Conservation (phyloP, 2,888 invertebrate genomes). For the Sinodicranocentrus sp. region DNA sequence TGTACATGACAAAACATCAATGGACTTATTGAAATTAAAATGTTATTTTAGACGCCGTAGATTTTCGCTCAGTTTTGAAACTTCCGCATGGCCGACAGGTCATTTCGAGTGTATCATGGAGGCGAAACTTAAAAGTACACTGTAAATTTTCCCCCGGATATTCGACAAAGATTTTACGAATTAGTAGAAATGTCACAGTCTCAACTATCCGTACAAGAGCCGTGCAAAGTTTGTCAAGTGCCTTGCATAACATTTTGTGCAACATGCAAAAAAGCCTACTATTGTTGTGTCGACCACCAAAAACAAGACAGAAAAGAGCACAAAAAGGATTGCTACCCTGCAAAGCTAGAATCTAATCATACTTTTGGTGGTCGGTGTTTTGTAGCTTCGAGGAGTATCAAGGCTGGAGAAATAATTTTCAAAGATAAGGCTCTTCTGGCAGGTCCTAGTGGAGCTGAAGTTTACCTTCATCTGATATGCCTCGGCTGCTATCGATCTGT, state of each 20-base stretch:
- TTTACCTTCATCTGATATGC: conserved; percentile 74
- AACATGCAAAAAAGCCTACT: conserved; percentile 85
- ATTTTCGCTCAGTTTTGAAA: no score
- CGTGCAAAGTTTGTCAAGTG: conserved; percentile 65
- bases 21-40: no score
- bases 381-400: conserved; percentile 85
- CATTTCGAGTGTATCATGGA: no score
- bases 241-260: conserved; percentile 80
- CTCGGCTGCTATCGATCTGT: conserved; percentile 77
- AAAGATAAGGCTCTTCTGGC: conserved; percentile 86
- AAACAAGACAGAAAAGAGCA: conserved; percentile 83
- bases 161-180: no score
- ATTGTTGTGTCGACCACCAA: conserved; percentile 86
- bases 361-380: conserved; percentile 85
- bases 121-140: no score
- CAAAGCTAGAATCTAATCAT: conserved; percentile 81
- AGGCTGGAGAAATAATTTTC: conserved; percentile 85
- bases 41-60: no score
- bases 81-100: no score
- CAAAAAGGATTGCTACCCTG: conserved; percentile 82
- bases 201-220: not conserved
- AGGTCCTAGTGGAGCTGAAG: conserved; percentile 81
- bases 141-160: no score
- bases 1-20: no score
- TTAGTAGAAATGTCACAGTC: no score